phyloP scores from a whole-genome alignment of 2,797 vertebrate species.

The Arremon aurantiirostris region DNA sequence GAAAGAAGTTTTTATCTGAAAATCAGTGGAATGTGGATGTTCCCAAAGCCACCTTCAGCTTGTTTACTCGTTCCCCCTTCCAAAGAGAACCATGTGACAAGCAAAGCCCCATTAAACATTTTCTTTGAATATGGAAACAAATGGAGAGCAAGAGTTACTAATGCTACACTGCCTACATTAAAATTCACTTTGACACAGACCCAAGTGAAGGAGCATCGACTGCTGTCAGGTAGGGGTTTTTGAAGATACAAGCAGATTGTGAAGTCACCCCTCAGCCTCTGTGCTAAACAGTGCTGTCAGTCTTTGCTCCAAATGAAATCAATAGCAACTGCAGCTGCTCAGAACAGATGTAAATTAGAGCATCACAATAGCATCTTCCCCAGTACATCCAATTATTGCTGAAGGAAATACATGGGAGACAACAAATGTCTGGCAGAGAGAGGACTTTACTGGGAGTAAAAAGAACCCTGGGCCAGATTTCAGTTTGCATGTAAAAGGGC shows the following conservation, averaged over 20 bases:
- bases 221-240: neutral
- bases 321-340: slow-evolving; percentile 16
- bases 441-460: neutral
- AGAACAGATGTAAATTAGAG: slow-evolving; percentile 15
- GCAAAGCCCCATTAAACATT: neutral
- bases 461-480: neutral
- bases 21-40: neutral
- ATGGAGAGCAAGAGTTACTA: neutral
- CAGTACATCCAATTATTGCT: neutral
- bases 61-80: neutral
- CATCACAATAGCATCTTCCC: neutral
- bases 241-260: neutral
- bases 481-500: neutral
- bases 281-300: neutral
- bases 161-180: neutral
- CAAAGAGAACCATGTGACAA: neutral
- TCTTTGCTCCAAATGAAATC: neutral
- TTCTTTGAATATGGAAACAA: neutral
- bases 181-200: neutral
- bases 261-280: neutral
- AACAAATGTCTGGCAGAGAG: neutral
- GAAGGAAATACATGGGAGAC: neutral
- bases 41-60: neutral
- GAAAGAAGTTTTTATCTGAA: neutral
- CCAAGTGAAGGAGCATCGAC: neutral